A percentile compares a stretch with the other conserved stretches of the same genome.
Conservation (phyloP, 2,113 vertebrate genomes). For the Dasypus novemcinctus region DNA sequence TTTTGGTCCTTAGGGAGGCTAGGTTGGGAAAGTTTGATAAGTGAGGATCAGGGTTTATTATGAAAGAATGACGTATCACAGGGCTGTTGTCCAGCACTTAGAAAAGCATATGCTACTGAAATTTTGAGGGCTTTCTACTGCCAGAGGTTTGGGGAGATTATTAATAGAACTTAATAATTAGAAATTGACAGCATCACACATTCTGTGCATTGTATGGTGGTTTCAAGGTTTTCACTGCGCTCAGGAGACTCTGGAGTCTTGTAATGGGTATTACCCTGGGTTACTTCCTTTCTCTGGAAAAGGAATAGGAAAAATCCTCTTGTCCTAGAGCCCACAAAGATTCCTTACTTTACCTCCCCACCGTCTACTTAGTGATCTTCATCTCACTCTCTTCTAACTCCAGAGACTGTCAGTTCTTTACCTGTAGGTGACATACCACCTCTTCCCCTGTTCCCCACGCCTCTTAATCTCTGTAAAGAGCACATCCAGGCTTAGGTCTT, state of each 20-base stretch:
- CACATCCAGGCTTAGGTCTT: background rate
- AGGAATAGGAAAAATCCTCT: background rate
- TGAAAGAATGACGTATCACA: background rate
- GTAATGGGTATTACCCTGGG: background rate
- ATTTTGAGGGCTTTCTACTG: background rate
- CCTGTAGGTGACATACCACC: background rate
- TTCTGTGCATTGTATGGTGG: background rate
- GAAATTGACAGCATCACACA: background rate
- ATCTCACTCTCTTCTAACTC: background rate
- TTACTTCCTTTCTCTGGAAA: background rate
- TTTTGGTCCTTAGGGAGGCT: background rate
- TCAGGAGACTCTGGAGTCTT: background rate
- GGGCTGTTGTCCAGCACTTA: background rate
- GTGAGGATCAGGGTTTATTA: background rate
- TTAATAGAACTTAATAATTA: background rate
- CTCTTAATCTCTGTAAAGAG: background rate
- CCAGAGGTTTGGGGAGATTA: background rate
- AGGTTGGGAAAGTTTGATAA: background rate
- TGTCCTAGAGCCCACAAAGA: background rate
- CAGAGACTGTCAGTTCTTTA: background rate
- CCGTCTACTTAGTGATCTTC: background rate
- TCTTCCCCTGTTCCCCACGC: fast-evolving
- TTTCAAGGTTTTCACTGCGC: background rate
- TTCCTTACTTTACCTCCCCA: background rate
- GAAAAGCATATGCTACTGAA: background rate